These are phyloP conservation scores for Bubo bubo DNA, from an alignment of 2,113 vertebrate species.

Conservation along the genomic window DNA sequence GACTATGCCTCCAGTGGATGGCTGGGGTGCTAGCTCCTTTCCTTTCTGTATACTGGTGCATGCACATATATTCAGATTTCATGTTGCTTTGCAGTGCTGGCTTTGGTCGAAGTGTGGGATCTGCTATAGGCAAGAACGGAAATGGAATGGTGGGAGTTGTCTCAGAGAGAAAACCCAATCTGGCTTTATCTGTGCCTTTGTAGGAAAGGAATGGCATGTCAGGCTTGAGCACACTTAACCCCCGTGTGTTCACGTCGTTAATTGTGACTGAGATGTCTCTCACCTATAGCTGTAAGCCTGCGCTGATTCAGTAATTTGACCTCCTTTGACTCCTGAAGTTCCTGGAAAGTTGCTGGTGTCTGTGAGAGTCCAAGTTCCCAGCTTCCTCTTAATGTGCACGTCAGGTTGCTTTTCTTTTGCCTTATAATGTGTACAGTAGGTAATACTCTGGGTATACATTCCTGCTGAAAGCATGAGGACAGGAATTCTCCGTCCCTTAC, in stretches of 20 bases:
- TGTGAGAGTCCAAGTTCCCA: neutral
- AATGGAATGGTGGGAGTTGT: neutral
- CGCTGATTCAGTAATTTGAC: neutral
- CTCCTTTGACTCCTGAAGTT: neutral
- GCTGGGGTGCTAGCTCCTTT: neutral
- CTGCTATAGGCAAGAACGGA: neutral
- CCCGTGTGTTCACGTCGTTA: fast-evolving
- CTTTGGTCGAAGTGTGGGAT: neutral
- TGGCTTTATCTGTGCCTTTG: neutral
- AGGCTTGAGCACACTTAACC: neutral
- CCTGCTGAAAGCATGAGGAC: neutral
- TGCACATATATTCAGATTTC: neutral
- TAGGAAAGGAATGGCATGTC: neutral
- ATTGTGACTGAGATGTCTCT: neutral
- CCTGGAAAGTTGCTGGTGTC: neutral
- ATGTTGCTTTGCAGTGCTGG: neutral
- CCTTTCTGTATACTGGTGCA: neutral
- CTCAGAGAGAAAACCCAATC: fast-evolving
- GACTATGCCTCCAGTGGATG: neutral
- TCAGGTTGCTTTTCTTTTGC: neutral
- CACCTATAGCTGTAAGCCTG: neutral
- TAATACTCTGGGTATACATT: neutral
- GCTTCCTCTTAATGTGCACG: neutral
- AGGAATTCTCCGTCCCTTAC: neutral
- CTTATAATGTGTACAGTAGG: neutral